Percentiles rank a stretch among this genome's conserved stretches.
phyloP scores from a whole-genome alignment of 2,113 vertebrate genomes.

The Sinocyclocheilus anophthalmus region DNA sequence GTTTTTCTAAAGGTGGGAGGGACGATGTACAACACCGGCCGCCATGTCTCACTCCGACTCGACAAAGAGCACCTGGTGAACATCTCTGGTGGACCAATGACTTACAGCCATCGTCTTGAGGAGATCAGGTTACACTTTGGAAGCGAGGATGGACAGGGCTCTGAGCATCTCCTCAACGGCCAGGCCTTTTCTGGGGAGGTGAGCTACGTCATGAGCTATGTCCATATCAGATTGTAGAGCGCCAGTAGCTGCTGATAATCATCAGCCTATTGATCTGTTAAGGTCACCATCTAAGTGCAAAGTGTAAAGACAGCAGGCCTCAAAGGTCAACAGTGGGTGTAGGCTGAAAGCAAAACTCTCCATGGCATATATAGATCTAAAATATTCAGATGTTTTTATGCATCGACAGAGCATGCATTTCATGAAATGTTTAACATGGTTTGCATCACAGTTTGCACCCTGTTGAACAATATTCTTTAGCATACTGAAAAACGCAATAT shows the following conservation, averaged over 20 bases:
- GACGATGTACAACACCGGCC: slow-evolving; percentile 99
- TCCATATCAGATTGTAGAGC: slow-evolving; percentile 47
- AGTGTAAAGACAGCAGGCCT: neutral
- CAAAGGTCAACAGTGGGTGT: neutral
- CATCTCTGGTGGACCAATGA: slow-evolving; percentile 96
- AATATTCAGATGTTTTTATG: slow-evolving; percentile 1
- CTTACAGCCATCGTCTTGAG: slow-evolving; percentile 95
- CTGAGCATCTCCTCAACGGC: slow-evolving; percentile 95
- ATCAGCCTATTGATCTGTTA: slow-evolving; percentile 7
- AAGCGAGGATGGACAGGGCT: slow-evolving; percentile 94
- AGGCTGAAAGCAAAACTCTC: slow-evolving; percentile 16
- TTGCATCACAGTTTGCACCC: slow-evolving; percentile 40
- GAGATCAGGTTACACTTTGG: slow-evolving; percentile 97
- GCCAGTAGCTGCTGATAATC: neutral
- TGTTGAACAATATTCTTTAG: neutral
- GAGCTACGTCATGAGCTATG: slow-evolving; percentile 25
- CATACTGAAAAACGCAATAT: neutral
- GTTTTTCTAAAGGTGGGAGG: slow-evolving; percentile 84
- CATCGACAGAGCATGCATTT: slow-evolving; percentile 29
- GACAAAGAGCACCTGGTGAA: slow-evolving; percentile 99
- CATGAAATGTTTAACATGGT: slow-evolving; percentile 39
- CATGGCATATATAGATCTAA: neutral
- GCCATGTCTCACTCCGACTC: slow-evolving; percentile 92
- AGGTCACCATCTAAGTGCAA: slow-evolving; percentile 19
- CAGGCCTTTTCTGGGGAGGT: slow-evolving; percentile 99